A percentile compares a stretch with the other conserved stretches of the same genome.
phyloP scores from a whole-genome alignment of 1,140 invertebrate species.

The Polypedilum pembai region DNA sequence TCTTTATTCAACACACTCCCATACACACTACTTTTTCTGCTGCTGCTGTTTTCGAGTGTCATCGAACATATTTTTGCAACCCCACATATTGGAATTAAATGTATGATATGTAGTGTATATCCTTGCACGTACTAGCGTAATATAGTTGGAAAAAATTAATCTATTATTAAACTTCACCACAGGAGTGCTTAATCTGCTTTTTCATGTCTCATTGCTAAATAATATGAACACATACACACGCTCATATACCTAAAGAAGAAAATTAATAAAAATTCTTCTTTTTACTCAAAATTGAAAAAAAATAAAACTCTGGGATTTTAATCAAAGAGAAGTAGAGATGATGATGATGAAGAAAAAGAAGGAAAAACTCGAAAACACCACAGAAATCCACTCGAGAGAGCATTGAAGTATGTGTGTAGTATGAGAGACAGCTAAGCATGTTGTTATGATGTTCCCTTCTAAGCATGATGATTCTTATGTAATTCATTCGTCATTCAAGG shows the following conservation, averaged over 20 bases:
- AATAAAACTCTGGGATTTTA: conserved; percentile 6
- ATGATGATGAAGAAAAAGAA: not conserved
- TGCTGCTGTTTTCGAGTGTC: conserved; percentile 26
- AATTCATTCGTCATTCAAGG: too few species aligned
- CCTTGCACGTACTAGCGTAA: not conserved
- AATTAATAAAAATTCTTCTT: conserved; percentile 16
- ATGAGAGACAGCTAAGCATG: conserved; percentile 13
- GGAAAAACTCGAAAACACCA: not conserved
- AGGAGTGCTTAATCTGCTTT: conserved; percentile 21
- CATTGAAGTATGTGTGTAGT: not conserved
- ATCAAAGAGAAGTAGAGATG: not conserved
- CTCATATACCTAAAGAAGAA: too few species aligned
- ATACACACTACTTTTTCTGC: not conserved
- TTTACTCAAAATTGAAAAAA: not conserved
- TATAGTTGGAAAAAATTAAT: conserved; percentile 26
- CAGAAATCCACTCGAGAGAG: conserved; percentile 16
- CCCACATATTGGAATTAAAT: too few species aligned
- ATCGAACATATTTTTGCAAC: conserved; percentile 6
- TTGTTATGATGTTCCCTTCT: conserved; percentile 3
- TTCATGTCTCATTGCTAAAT: not conserved
- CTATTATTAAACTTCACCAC: conserved; percentile 26
- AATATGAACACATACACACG: not conserved
- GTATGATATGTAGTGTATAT: not conserved
- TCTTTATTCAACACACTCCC: not conserved
- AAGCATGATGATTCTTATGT: not conserved